phyloP scores from a whole-genome alignment of 2,888 invertebrate genomes.

The Syrphus vitripennis region DNA sequence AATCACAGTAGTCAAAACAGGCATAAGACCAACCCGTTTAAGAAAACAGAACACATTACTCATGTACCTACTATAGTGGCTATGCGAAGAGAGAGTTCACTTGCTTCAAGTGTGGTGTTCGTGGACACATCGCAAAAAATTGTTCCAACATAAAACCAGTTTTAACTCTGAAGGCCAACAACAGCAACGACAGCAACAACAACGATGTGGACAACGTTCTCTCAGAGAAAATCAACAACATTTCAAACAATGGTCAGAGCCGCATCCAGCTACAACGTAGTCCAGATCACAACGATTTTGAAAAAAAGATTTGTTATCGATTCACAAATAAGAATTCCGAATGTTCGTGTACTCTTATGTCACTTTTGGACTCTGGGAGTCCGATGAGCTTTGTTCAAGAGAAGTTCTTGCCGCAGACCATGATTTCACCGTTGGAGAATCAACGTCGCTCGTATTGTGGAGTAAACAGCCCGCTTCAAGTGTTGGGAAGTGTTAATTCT shows the following conservation, averaged over 20 bases:
- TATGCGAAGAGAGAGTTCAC: conserved; percentile 33
- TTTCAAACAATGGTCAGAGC: background rate
- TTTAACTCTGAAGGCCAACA: conserved; percentile 11
- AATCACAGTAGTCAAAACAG: conserved; percentile 6
- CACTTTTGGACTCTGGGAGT: conserved; percentile 51
- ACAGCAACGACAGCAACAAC: background rate
- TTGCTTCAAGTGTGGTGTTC: conserved; percentile 46
- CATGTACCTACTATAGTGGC: conserved; percentile 12
- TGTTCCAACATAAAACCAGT: conserved; percentile 34
- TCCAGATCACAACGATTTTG: background rate
- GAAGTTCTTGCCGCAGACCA: conserved; percentile 29
- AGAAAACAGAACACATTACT: conserved; percentile 14
- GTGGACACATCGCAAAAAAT: conserved; percentile 36
- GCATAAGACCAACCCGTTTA: background rate
- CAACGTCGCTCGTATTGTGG: conserved; percentile 31
- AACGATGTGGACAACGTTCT: conserved; percentile 12
- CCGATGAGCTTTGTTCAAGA: conserved; percentile 45
- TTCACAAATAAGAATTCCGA: background rate
- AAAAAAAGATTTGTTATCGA: conserved; percentile 2
- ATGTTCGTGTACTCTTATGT: conserved; percentile 14
- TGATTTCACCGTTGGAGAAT: conserved; percentile 13
- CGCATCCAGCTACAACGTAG: background rate
- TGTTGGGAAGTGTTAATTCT: conserved; percentile 5
- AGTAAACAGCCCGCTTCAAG: conserved; percentile 45
- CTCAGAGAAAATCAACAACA: conserved; percentile 8